These are phyloP conservation scores for Troilus luridus DNA, from an alignment of 2,888 invertebrate species.

Conservation along the genomic window DNA sequence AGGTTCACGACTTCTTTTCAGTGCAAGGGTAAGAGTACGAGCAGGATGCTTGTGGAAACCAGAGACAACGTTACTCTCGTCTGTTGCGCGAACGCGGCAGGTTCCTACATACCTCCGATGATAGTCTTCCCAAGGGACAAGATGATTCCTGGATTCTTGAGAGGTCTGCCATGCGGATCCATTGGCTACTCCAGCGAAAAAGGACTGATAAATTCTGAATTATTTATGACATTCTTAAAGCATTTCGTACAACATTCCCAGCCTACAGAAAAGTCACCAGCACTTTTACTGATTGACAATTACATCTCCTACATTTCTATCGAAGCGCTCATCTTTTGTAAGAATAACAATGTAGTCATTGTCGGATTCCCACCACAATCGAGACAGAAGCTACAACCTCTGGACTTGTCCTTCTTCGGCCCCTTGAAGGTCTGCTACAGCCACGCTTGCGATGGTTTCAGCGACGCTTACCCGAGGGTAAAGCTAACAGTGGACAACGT, in stretches of 20 bases:
- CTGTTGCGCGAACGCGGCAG: conserved; percentile 50
- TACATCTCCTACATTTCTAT: conserved; percentile 49
- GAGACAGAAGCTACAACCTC: neutral
- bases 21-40: neutral
- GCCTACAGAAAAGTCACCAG: conserved; percentile 20
- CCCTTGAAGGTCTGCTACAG: conserved; percentile 48
- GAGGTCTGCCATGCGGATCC: conserved; percentile 48
- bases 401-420: conserved; percentile 24
- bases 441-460: conserved; percentile 35
- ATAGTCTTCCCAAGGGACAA: conserved; percentile 47
- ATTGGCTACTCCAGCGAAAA: conserved; percentile 54
- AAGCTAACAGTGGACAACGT: conserved; percentile 42
- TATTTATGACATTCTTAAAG: conserved; percentile 49
- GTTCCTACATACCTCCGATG: conserved; percentile 21
- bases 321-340: neutral
- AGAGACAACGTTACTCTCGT: conserved; percentile 54
- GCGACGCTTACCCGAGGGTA: conserved; percentile 42
- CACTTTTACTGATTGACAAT: conserved; percentile 43
- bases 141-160: conserved; percentile 47
- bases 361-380: neutral
- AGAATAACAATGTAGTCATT: neutral
- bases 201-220: conserved; percentile 28
- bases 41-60: conserved; percentile 31
- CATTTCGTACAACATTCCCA: conserved; percentile 38
- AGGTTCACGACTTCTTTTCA: neutral